These are phyloP conservation scores for Decapterus maruadsi DNA, from an alignment of 2,797 vertebrate genomes.

Conservation along the genomic window DNA sequence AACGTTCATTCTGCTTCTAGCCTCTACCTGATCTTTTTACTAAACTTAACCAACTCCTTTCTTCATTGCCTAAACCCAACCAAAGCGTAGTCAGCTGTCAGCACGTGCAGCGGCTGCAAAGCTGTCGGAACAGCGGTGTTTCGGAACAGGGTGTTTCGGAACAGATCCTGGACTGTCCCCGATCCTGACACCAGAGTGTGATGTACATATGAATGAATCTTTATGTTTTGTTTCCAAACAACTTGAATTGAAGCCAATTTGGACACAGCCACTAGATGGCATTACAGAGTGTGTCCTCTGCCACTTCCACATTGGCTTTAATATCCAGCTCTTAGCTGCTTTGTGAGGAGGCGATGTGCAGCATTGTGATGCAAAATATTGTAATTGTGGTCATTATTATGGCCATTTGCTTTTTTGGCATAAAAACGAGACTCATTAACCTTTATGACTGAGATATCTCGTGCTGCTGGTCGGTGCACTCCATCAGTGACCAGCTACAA, in stretches of 20 bases:
- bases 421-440: slow-evolving; percentile 50
- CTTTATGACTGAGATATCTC: slow-evolving; percentile 52
- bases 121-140: no score
- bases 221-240: neutral
- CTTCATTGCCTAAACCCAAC: no score
- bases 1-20: no score
- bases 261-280: slow-evolving; percentile 8
- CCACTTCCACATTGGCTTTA: slow-evolving; percentile 4
- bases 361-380: slow-evolving; percentile 52
- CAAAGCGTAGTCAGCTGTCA: no score
- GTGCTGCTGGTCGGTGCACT: slow-evolving; percentile 22
- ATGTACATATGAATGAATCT: neutral
- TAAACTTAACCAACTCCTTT: no score
- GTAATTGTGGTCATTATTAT: slow-evolving; percentile 56
- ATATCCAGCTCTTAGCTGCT: slow-evolving; percentile 28
- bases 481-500: slow-evolving; percentile 24
- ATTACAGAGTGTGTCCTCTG: slow-evolving; percentile 16
- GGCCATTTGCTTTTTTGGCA: slow-evolving; percentile 50
- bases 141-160: no score
- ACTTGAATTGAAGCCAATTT: neutral
- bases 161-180: no score
- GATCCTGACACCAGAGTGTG: no score
- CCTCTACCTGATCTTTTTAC: no score
- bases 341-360: slow-evolving; percentile 27
- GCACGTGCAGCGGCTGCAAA: no score